Conservation (phyloP, 2,888 invertebrate species). For the Ophraella communa region DNA sequence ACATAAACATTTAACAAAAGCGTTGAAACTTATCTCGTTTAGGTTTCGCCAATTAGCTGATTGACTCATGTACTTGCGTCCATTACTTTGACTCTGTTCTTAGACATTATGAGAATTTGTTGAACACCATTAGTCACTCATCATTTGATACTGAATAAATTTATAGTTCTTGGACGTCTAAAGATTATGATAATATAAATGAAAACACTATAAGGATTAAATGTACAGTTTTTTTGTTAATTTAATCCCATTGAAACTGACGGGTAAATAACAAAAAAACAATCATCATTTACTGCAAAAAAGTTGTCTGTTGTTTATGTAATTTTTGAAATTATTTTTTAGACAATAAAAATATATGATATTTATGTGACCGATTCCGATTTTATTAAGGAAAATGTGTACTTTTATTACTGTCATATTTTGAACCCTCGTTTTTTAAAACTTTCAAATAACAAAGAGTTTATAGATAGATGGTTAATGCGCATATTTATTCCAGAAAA, state of each 20-base stretch:
- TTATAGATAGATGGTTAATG: neutral
- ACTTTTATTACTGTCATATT: conserved; percentile 40
- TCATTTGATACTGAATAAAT: neutral
- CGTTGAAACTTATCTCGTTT: conserved; percentile 14
- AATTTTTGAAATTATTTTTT: neutral
- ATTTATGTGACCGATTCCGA: conserved; percentile 53
- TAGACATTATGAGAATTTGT: neutral
- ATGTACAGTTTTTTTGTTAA: neutral
- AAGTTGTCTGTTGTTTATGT: neutral
- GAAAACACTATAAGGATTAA: neutral
- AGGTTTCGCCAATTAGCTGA: conserved; percentile 27
- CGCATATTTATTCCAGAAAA: neutral
- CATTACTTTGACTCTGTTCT: conserved; percentile 8
- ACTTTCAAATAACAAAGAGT: neutral
- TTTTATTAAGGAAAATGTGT: conserved; percentile 51
- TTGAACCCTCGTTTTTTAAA: conserved; percentile 19
- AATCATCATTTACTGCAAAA: too few relatives aligned
- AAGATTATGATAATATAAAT: neutral
- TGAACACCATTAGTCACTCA: neutral
- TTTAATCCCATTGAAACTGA: too few relatives aligned
- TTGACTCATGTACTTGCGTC: conserved; percentile 24
- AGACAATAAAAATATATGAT: conserved; percentile 48
- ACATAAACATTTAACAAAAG: conserved; percentile 17
- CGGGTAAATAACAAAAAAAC: too few relatives aligned
- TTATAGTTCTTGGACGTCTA: neutral